Base-by-base conservation (phyloP, 2,113 vertebrate genomes). In the Hylia prasina region DNA sequence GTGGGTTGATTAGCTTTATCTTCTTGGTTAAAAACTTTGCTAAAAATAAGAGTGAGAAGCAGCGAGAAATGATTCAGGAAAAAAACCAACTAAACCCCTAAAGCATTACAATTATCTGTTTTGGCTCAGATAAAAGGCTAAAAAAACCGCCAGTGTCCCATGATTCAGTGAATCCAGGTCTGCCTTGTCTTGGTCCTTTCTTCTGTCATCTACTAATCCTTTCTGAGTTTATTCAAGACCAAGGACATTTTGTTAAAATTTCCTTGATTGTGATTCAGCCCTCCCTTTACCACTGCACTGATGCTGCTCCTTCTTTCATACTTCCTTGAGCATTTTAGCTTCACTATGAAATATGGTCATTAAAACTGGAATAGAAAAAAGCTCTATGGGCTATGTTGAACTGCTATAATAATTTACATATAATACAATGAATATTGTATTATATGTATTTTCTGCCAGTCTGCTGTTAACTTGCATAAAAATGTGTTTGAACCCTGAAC, bases 1-100 rank as follows among this genome's bases (percentile, higher is more conserved):
- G 71, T 71, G 9, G 16, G 42, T 47, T 96, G 80, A 96, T 91
- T 93, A 89, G 61, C 65, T 94, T 95, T 82, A n/a, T 83, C 77
- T 96, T 57, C 42, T 73, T 86, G 50, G 42, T 85, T 85, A 95
- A 94, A 24, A 65, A n/a, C 24, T 73, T 39, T 86, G 73, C 64
- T 97, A 90, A 97, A 96, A 96, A 90, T 91, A 94, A 72, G 30
- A 57, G 13, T 20, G 25, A 37, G 16, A 85, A 51, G 50, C 22
- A 65, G 30, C 21, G 50, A 58, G 45, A 39, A 95, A 92, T 15
- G 2, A 87, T 42, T 84, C 60, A 30, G 24, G n/a, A 35, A 82
- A 91, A 45, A 61, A 18, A 8, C 7, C 10, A 61, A 39, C 6
- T 20, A 47, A 47, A 13, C 9, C 28, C 15, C 18, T 31, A 21